Conservation (phyloP, 2,113 vertebrate species). For the Myxocyprinus asiaticus region DNA sequence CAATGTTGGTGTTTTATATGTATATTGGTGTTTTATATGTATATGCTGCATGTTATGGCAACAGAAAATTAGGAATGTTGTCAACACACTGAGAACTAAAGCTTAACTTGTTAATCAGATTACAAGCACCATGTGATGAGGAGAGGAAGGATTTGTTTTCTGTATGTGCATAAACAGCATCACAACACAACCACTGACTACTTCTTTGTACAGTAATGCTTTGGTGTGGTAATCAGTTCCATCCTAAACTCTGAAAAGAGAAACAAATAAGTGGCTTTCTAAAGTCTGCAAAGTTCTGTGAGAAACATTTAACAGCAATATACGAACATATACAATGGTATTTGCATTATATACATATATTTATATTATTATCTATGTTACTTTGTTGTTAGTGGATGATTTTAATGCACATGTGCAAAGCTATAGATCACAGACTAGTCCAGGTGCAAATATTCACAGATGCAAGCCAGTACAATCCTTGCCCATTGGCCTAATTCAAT, state of each 20-base stretch:
- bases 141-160: neutral
- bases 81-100: slow-evolving; percentile 22
- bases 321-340: too few relatives aligned
- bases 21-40: too few relatives aligned
- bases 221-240: too few relatives aligned
- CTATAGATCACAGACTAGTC: neutral
- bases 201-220: too few relatives aligned
- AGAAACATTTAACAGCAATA: too few relatives aligned
- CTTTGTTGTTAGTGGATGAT: neutral
- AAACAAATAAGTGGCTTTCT: too few relatives aligned
- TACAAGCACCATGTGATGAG: slow-evolving; percentile 41
- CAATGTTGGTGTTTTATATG: too few relatives aligned
- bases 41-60: neutral
- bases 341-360: neutral
- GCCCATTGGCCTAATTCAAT: neutral
- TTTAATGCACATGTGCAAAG: neutral
- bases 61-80: slow-evolving; percentile 9
- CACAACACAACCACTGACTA: too few relatives aligned
- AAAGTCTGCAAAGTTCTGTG: too few relatives aligned
- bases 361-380: too few relatives aligned
- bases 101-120: slow-evolving; percentile 46
- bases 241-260: too few relatives aligned
- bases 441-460: neutral
- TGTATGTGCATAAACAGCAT: too few relatives aligned
- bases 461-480: neutral